Evolutionary conservation across 1,140 invertebrate genomes (phyloP).

Genomic region (Asbolus verrucosus): DNA sequence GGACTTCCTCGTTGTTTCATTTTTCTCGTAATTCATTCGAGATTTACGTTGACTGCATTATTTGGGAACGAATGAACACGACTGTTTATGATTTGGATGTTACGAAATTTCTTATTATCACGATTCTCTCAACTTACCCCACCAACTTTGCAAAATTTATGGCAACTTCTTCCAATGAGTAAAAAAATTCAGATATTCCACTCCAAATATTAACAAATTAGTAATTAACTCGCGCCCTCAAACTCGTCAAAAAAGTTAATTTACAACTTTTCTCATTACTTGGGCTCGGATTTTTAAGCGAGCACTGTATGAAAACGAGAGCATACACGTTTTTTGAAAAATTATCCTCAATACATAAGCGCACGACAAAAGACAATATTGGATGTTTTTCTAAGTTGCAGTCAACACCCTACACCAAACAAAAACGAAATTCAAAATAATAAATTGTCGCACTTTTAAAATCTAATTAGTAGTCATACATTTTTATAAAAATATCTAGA

Average conservation of each 20-base stretch:
- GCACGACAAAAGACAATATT: too few relatives aligned
- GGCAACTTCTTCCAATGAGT: neutral
- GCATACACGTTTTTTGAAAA: too few relatives aligned
- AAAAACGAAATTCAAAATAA: too few relatives aligned
- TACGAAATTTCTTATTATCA: slow-evolving; percentile 34
- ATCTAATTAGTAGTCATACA: too few relatives aligned
- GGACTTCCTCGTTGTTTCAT: slow-evolving; percentile 37
- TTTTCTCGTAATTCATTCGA: slow-evolving; percentile 36
- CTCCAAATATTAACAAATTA: slow-evolving; percentile 34
- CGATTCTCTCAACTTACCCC: slow-evolving; percentile 22
- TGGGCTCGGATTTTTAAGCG: slow-evolving; percentile 5
- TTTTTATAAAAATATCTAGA: too few relatives aligned
- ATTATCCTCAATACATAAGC: too few relatives aligned
- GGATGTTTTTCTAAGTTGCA: too few relatives aligned
- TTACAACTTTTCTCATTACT: slow-evolving; percentile 29
- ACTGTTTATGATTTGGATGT: slow-evolving; percentile 33
- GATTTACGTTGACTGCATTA: slow-evolving; percentile 39
- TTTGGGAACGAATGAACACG: slow-evolving; percentile 38
- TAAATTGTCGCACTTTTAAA: too few relatives aligned
- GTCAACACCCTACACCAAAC: too few relatives aligned
- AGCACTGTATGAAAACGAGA: too few relatives aligned
- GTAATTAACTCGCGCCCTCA: neutral
- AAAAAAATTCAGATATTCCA: slow-evolving; percentile 3
- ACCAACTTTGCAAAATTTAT: slow-evolving; percentile 8
- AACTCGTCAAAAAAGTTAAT: slow-evolving; percentile 2